Conservation (phyloP, 2,113 vertebrate genomes). For the Ammospiza caudacuta region DNA sequence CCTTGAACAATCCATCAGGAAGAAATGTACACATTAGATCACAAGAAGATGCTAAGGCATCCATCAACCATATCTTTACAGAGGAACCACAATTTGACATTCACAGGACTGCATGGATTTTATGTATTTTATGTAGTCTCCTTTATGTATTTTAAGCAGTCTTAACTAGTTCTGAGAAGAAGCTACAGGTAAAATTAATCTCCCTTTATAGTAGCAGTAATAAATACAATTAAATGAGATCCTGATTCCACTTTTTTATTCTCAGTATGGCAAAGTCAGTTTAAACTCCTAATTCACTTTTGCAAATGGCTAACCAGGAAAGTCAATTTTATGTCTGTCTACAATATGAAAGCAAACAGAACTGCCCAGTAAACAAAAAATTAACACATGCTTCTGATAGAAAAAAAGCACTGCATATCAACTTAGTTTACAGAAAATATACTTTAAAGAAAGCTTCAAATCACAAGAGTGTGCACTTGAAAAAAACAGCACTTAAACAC, state of each 20-base stretch:
- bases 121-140: not conserved
- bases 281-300: not conserved
- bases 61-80: not conserved
- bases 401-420: not conserved
- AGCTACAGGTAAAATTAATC: not conserved
- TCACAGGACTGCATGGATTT: not conserved
- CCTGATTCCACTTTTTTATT: not conserved
- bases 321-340: not conserved
- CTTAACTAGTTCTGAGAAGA: not conserved
- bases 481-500: not conserved
- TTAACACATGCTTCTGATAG: not conserved
- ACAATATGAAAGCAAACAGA: not conserved
- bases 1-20: not conserved
- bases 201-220: not conserved
- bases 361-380: not conserved
- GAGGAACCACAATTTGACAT: not conserved
- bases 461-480: not conserved
- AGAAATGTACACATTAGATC: not conserved
- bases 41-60: not conserved
- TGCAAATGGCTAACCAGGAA: not conserved
- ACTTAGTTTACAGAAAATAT: not conserved
- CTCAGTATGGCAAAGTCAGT: not conserved
- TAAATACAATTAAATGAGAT: not conserved
- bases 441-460: not conserved
- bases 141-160: not conserved